Evolutionary conservation across 2,888 invertebrate species (phyloP), one percentile per base, ranked within the genome.

Genomic region (Pristionchus entomophagus): DNA sequence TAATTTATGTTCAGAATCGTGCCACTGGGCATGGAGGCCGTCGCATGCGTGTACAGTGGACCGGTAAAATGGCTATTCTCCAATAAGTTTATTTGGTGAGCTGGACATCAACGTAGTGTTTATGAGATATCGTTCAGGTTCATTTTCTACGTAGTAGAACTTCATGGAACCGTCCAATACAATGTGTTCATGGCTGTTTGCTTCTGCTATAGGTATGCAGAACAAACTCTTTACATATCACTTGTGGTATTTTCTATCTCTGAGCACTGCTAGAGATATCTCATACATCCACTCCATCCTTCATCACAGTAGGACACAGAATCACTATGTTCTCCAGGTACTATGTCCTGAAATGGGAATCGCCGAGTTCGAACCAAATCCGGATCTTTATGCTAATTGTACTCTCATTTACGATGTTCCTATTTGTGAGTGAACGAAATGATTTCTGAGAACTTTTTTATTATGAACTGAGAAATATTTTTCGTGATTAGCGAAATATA

Each of bases 161-260:
- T 69, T 2, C 69, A 69, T 19, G 69, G 69, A 69, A 69, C 69
- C 8, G 69, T 69, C 1, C 65, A 65, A 22, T 65, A 65, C 6
- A 65, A 65, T 35, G 65, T 65, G 3, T 65, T 65, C 65, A 65
- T 69, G 69, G 38, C 69, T 22, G 38, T 69, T 6, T 69, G 69
- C n/a, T 69, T 69, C 38, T 69, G 69, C n/a, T 69, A 38, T 69
- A 2, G 69, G 69, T 69, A 41, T 12, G 6, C 22, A 1, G n/a
- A n/a, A n/a, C 5, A 10, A 26, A 26, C 59, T 26, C 26, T 14
- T 59, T 26, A 2, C 5, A 12, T 6, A 59, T 22, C 10, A 22
- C 2, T n/a, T 12, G 10, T 2, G n/a, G n/a, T n/a, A n/a, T n/a
- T n/a, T n/a, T n/a, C n/a, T n/a, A n/a, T n/a, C n/a, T n/a, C n/a